Percentiles rank a stretch among this genome's conserved stretches.
Conservation (phyloP, 2,797 vertebrate species). For the Enteromius radiatus region DNA sequence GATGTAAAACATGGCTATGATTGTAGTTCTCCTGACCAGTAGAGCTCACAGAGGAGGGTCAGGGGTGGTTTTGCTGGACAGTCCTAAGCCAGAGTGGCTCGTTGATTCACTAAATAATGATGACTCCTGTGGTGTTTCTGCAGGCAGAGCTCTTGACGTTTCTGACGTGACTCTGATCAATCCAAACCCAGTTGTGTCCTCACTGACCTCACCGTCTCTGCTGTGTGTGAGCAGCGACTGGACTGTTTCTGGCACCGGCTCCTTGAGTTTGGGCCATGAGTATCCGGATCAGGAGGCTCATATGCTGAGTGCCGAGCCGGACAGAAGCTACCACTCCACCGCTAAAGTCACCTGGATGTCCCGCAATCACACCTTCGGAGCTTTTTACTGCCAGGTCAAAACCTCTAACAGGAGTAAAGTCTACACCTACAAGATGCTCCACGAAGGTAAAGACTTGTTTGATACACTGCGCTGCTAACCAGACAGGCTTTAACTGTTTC, state of each 20-base stretch:
- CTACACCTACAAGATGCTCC: conserved; percentile 86
- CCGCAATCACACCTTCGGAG: conserved; percentile 81
- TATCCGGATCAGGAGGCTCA: conserved; percentile 77
- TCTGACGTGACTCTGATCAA: conserved; percentile 86
- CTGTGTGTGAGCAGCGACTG: conserved; percentile 83
- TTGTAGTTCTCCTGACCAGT: no score
- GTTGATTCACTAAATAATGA: not conserved
- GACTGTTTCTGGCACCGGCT: conserved; percentile 62
- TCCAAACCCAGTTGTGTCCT: conserved; percentile 83
- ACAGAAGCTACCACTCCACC: conserved; percentile 74
- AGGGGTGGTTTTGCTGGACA: no score
- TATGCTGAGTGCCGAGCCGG: conserved; percentile 76
- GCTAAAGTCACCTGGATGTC: conserved; percentile 84
- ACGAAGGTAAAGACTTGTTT: conserved; percentile 72
- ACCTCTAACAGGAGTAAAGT: conserved; percentile 78
- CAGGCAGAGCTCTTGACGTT: conserved; percentile 77
- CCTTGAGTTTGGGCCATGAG: conserved; percentile 78
- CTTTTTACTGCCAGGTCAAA: conserved; percentile 83
- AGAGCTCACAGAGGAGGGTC: no score
- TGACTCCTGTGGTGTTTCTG: conserved; percentile 57
- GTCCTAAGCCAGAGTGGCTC: no score
- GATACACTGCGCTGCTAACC: not conserved
- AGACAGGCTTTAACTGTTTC: not conserved
- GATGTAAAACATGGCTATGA: no score
- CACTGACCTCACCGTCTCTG: conserved; percentile 77